A percentile compares a stretch with the other conserved stretches of the same genome.
Evolutionary conservation across 2,797 vertebrate species (phyloP).

Genomic region (Lithobates sylvaticus): DNA sequence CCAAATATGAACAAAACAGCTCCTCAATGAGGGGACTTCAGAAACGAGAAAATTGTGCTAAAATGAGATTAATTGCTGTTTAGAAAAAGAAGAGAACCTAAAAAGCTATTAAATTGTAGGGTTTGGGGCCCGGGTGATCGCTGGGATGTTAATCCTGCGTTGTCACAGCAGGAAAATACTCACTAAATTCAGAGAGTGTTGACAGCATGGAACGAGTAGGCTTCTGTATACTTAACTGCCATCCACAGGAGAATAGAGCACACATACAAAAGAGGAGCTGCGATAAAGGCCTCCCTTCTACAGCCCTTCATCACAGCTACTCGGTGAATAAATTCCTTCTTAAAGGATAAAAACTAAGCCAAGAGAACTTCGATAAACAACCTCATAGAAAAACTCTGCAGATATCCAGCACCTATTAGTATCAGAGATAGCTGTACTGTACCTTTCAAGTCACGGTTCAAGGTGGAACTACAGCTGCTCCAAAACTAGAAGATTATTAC

Average conservation of each 20-base stretch:
- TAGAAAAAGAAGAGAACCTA: slow-evolving; percentile 94
- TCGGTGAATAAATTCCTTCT: slow-evolving; percentile 85
- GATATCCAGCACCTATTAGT: background rate
- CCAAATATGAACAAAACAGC: slow-evolving; percentile 99
- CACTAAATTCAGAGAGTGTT: slow-evolving; percentile 88
- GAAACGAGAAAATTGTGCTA: slow-evolving; percentile 99
- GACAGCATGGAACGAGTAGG: slow-evolving; percentile 84
- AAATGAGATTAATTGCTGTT: slow-evolving; percentile 99
- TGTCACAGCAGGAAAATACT: slow-evolving; percentile 90
- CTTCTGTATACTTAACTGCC: slow-evolving; percentile 88
- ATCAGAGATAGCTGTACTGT: slow-evolving; percentile 52
- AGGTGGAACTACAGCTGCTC: background rate
- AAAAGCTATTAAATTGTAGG: slow-evolving; percentile 99
- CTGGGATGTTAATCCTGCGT: slow-evolving; percentile 97
- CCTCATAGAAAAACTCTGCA: background rate
- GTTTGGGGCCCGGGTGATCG: slow-evolving; percentile 95
- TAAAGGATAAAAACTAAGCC: slow-evolving; percentile 64
- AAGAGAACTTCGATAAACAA: slow-evolving; percentile 52
- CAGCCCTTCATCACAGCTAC: slow-evolving; percentile 66
- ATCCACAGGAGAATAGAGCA: slow-evolving; percentile 75
- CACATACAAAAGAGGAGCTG: slow-evolving; percentile 50
- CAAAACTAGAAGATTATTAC: background rate
- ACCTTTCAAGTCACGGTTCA: background rate
- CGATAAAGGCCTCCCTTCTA: slow-evolving; percentile 38
- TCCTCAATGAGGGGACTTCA: slow-evolving; percentile 98